Conservation (phyloP, 2,888 invertebrate genomes). For the Tetheella fluctuosa region DNA sequence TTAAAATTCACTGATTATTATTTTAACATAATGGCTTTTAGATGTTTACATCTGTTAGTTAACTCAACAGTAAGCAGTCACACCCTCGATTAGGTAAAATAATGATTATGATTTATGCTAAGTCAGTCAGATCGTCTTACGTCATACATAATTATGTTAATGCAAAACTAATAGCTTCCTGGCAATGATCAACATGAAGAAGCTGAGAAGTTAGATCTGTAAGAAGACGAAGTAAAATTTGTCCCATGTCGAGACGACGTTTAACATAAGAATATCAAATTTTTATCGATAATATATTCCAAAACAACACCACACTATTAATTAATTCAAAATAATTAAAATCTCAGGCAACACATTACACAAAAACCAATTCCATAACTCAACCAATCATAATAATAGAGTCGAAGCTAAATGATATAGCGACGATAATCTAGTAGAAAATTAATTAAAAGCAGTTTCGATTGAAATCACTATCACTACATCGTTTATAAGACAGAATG, state of each 20-base stretch:
- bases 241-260: no score
- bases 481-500: constrained; percentile 70
- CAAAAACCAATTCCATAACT: constrained; percentile 44
- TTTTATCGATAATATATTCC: constrained; percentile 7
- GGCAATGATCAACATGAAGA: neutral
- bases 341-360: constrained; percentile 30
- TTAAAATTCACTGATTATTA: neutral
- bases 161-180: neutral
- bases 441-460: constrained; percentile 78
- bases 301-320: constrained; percentile 40
- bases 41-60: neutral
- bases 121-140: neutral
- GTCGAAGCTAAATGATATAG: constrained; percentile 44
- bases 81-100: neutral
- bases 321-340: constrained; percentile 42
- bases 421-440: constrained; percentile 72
- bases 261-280: neutral
- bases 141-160: neutral
- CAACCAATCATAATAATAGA: constrained; percentile 27
- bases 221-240: neutral
- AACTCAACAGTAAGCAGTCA: neutral
- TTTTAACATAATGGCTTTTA: neutral
- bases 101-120: neutral
- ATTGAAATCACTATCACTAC: constrained; percentile 74
- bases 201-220: neutral